phyloP scores from a whole-genome alignment of 2,797 vertebrate genomes.

The Phataginus tetradactyla region DNA sequence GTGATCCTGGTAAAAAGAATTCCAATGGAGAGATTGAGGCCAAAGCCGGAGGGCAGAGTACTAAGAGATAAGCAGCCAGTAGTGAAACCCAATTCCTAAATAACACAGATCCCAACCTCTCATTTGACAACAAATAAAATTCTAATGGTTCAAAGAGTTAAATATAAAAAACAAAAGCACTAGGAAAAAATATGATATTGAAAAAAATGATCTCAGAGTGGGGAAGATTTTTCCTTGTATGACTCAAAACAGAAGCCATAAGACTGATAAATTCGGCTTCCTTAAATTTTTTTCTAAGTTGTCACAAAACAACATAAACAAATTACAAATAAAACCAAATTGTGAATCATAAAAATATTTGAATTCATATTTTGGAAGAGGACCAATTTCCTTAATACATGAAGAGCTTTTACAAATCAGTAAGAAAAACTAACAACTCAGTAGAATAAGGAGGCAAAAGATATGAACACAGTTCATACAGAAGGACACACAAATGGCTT shows the following conservation, averaged over 20 bases:
- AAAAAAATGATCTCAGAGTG: background rate
- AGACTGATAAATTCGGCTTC: background rate
- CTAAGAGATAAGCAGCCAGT: background rate
- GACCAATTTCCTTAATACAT: background rate
- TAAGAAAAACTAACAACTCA: background rate
- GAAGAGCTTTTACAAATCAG: background rate
- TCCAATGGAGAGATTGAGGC: background rate
- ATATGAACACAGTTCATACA: background rate
- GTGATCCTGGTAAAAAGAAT: background rate
- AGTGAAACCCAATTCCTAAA: background rate
- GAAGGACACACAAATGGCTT: background rate
- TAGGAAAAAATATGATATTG: background rate
- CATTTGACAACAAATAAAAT: background rate
- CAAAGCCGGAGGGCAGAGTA: background rate
- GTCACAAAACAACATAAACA: background rate
- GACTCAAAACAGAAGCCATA: background rate
- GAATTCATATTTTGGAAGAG: background rate
- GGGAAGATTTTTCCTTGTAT: background rate
- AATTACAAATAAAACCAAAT: background rate
- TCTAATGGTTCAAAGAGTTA: background rate
- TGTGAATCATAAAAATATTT: constrained; percentile 1
- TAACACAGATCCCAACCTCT: background rate
- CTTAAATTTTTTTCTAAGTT: background rate
- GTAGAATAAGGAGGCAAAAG: background rate
- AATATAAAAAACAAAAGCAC: background rate